Evolutionary conservation across 2,797 vertebrate species (phyloP), one percentile per base, ranked within the genome.

Genomic region (Ceryle rudis): DNA sequence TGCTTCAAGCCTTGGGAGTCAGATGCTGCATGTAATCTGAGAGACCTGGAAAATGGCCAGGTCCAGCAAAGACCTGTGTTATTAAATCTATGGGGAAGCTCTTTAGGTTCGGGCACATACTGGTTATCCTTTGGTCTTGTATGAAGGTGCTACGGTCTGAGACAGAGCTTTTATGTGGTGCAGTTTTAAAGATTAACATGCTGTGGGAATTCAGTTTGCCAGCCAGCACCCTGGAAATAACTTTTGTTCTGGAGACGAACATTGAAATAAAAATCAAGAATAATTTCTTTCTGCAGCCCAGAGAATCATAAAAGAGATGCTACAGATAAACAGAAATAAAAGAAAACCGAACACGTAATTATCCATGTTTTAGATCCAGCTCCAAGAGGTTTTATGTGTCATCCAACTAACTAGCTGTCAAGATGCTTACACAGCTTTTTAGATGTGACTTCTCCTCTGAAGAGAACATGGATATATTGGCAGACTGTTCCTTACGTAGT

Each of bases 301-400:
- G 25, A 90, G 70, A 89, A 70, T 95, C 92, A 86, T 84, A 89
- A 83, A 93, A 95, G 73, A 96, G 86, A 80, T 79, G 39, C 70
- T 93, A 20, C 47, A 86, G 93, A 94, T 95, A 86, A 94, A 79
- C 21, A 92, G 88, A 81, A 95, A 72, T 84, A 65, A 93, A 90
- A 93, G 77, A 84, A 87, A 90, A 64, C 51, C 58, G 58, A 90
- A 81, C 86, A 75, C 12, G 0, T 95, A 94, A 94, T 93, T 96
- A 94, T 52, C 77, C 35, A 4, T 72, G 70, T 86, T 94, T 95
- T 84, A 92, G 83, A 93, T 94, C 73, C 21, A 81, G 42, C 44
- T 97, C 93, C 92, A 89, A 77, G 83, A 60, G 92, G 71, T 90
- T 95, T 90, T 96, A 62, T 96, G 94, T 96, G 94, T 96, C 83